These are phyloP conservation scores for Sarcophaga variegata DNA, from an alignment of 2,888 invertebrate species.

Conservation along the genomic window DNA sequence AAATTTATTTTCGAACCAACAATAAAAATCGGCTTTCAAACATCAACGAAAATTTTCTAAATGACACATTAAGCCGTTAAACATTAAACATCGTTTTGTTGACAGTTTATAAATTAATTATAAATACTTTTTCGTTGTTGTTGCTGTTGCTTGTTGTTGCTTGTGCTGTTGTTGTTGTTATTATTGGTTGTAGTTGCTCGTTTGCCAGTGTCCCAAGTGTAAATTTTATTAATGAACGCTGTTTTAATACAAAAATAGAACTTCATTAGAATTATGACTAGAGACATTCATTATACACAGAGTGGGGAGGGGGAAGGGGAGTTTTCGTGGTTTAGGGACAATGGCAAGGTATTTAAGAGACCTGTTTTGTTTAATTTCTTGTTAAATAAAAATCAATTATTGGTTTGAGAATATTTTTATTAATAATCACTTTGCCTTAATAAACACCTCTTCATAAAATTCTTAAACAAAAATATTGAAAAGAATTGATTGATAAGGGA, in stretches of 20 bases:
- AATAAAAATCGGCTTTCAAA: conserved; percentile 64
- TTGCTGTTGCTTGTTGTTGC: conserved; percentile 23
- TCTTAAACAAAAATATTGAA: too few relatives aligned
- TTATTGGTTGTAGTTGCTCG: background rate
- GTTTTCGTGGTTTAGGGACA: background rate
- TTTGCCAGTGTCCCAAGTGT: background rate
- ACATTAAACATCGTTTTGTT: conserved; percentile 68
- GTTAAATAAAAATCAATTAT: conserved; percentile 27
- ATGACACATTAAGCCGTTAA: conserved; percentile 69
- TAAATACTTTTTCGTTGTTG: conserved; percentile 34
- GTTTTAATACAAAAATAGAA: conserved; percentile 7
- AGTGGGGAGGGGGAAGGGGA: background rate
- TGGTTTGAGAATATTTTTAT: conserved; percentile 29
- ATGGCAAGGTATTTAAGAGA: background rate
- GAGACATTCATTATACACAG: background rate
- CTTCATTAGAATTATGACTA: conserved; percentile 43
- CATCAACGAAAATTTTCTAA: conserved; percentile 64
- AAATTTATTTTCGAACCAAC: conserved; percentile 26
- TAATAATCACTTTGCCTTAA: background rate
- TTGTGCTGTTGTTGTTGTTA: background rate
- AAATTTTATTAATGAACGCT: conserved; percentile 47
- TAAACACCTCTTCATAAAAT: too few relatives aligned
- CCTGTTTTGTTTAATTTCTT: conserved; percentile 2
- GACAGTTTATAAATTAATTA: conserved; percentile 70
- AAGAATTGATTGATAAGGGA: too few relatives aligned